phyloP scores from a whole-genome alignment of 2,113 vertebrate genomes.

The Columbina picui region DNA sequence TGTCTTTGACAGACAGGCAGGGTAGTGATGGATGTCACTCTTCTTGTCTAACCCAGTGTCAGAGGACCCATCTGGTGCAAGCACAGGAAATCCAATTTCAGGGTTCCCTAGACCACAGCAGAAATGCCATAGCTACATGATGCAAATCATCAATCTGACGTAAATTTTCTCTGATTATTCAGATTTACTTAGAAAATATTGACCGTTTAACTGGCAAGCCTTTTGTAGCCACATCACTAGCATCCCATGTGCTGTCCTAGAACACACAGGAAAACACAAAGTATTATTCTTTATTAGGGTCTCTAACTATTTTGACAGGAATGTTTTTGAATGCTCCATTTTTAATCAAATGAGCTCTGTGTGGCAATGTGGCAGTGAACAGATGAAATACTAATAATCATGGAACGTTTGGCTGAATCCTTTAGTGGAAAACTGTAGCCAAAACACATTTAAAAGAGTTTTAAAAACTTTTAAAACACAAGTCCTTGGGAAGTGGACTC shows the following conservation, averaged over 20 bases:
- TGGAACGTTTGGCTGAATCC: neutral
- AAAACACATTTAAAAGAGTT: neutral
- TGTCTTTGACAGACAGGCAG: neutral
- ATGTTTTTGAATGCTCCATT: neutral
- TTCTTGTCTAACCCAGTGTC: neutral
- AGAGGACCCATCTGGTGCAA: neutral
- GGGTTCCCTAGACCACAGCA: neutral
- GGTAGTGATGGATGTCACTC: neutral
- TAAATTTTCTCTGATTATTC: neutral
- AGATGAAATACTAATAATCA: neutral
- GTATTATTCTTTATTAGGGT: neutral
- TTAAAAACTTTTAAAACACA: neutral
- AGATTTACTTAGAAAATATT: neutral
- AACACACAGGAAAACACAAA: neutral
- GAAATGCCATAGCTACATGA: neutral
- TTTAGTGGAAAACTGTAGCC: neutral
- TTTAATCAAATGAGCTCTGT: neutral
- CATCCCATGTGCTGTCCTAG: neutral
- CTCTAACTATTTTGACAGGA: neutral
- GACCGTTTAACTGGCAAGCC: neutral
- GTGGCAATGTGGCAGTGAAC: neutral
- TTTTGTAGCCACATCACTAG: neutral
- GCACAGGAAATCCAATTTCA: neutral
- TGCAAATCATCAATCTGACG: neutral
- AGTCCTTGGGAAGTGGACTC: neutral